phyloP scores from a whole-genome alignment of 2,797 vertebrate species.

The Cirrhinus mrigala region DNA sequence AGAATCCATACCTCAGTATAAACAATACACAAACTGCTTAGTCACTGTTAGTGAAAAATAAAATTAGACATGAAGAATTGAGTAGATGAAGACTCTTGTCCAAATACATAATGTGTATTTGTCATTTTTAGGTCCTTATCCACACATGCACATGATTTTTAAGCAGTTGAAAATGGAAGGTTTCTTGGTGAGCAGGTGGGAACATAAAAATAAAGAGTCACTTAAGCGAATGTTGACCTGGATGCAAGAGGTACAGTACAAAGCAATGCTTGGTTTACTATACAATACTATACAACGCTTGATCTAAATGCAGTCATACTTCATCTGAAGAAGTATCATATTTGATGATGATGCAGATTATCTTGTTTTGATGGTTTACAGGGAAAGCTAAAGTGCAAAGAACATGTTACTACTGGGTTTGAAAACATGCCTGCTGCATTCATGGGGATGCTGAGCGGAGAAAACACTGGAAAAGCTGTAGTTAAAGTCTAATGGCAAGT shows the following conservation, averaged over 20 bases:
- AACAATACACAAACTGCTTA: not conserved
- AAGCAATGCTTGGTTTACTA: not conserved
- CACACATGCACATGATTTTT: conserved; percentile 64
- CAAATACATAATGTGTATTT: not conserved
- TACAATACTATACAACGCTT: not conserved
- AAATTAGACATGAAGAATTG: not conserved
- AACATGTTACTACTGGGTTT: conserved; percentile 87
- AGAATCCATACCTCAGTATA: not conserved
- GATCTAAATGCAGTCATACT: not conserved
- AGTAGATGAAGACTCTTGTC: not conserved
- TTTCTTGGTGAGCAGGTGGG: conserved; percentile 73
- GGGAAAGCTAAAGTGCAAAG: conserved; percentile 85
- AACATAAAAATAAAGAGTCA: conserved; percentile 70
- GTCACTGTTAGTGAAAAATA: not conserved
- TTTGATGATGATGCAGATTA: not conserved
- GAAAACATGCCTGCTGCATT: conserved; percentile 92
- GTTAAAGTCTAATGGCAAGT: conserved; percentile 77
- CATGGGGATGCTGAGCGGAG: conserved; percentile 87
- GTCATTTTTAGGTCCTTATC: conserved; percentile 67
- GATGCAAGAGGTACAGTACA: conserved; percentile 64
- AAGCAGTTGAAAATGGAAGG: conserved; percentile 80
- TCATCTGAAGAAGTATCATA: not conserved
- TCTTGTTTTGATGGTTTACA: conserved; percentile 63
- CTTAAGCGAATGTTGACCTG: conserved; percentile 76
- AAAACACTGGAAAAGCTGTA: conserved; percentile 88